A percentile compares a stretch with the other conserved stretches of the same genome.
phyloP scores from a whole-genome alignment of 2,113 vertebrate genomes.

The Platysternon megacephalum region DNA sequence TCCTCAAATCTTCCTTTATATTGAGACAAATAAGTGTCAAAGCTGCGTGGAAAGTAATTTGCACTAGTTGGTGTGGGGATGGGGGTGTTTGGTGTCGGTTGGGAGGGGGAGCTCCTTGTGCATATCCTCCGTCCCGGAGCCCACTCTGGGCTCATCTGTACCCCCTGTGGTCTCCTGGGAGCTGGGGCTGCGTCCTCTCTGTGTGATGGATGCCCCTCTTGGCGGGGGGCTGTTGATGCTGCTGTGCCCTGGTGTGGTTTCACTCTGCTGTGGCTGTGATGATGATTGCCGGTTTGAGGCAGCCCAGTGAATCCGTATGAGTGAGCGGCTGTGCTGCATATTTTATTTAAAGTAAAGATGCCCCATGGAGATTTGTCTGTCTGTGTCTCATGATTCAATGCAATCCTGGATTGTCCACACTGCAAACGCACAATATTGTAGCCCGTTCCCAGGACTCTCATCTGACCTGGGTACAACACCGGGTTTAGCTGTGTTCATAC shows the following conservation, averaged over 20 bases:
- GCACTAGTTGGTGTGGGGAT: background rate
- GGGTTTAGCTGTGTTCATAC: background rate
- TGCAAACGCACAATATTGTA: background rate
- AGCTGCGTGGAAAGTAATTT: background rate
- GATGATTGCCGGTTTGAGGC: slow-evolving; percentile 22
- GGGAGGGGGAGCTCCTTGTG: too few species aligned
- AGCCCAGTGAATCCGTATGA: background rate
- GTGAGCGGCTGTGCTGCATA: background rate
- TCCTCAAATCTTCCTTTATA: background rate
- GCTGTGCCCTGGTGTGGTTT: background rate
- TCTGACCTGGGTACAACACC: background rate
- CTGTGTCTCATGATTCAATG: background rate
- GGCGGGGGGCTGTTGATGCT: background rate
- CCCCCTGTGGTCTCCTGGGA: background rate
- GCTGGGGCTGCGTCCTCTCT: background rate
- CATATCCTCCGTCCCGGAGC: background rate
- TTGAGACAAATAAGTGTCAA: background rate
- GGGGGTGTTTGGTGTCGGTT: background rate
- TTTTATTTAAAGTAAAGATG: slow-evolving; percentile 33
- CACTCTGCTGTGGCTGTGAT: slow-evolving; percentile 2
- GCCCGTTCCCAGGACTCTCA: background rate
- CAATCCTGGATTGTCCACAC: background rate
- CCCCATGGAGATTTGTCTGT: background rate
- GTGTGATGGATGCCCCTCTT: background rate
- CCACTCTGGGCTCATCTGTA: background rate